Base-by-base conservation (phyloP, 1,140 invertebrate species). In the Drosophila murphyi region DNA sequence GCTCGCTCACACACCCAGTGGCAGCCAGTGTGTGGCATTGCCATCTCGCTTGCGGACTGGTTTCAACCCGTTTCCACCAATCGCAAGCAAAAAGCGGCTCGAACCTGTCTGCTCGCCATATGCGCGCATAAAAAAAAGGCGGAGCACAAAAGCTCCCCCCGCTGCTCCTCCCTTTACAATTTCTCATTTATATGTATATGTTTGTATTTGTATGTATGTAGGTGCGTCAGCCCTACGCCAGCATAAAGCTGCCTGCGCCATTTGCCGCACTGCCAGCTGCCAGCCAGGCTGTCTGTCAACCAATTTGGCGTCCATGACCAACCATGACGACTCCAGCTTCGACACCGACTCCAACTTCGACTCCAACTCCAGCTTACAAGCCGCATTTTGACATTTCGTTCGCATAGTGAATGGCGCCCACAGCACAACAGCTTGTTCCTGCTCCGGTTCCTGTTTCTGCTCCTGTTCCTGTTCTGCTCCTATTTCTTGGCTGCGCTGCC, bases 251-350 rank as follows among this genome's bases (percentile, higher is more conserved):
- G 82, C 80, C 80, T 73, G 68, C 81, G 81, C 81, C 78, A 81
- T 77, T 68, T 68, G 74, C 70, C 61, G 78, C 60, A 35, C 63
- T 72, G 70, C 72, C 82, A 51, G 48, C 63, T 72, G 70, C 72
- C 82, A 59, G 78, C 48, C 72, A 59, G 78, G 45, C 72, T 75
- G 82, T 89, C 83, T 89, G 85, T 88, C 85, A 89, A 80, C 80
- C 85, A 47, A 85, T 80, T 89, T 88, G 83, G 80, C 80, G 83
- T 88, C 83, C 85, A 88, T 88, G 83, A 89, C 83, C 83, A 88
- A 88, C 85, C 83, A 88, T 88, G 83, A 89, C 83, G 85, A 57
- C 47, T 51, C n/a, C 51, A 51, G 50, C 12, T 51, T 28, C 31
- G 35, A 12, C 55, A 32, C 65, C 56, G 35, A 47, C 43, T 39